A percentile compares a stretch with the other conserved stretches of the same genome.
Conservation (phyloP, 1,140 invertebrate species). For the Chironomus tepperi region DNA sequence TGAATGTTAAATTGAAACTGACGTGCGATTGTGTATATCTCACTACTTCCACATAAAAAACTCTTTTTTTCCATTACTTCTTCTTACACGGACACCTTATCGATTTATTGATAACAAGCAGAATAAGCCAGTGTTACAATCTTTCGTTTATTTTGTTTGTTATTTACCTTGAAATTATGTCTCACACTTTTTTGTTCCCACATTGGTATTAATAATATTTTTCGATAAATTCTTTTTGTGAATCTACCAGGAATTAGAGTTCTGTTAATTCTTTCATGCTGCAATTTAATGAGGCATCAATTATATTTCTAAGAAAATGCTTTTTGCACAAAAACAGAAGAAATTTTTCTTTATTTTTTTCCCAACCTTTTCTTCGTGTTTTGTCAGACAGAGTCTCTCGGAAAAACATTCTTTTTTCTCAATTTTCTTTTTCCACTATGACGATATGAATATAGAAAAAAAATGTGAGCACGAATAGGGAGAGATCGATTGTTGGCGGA, state of each 20-base stretch:
- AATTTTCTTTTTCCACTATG: not conserved
- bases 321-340: not conserved
- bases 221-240: no score
- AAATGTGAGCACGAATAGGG: not conserved
- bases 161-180: not conserved
- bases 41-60: not conserved
- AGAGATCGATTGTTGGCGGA: not conserved
- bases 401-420: not conserved
- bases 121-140: slow-evolving; percentile 2
- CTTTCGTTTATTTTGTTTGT: not conserved
- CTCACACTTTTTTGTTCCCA: not conserved
- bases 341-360: not conserved
- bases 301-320: no score
- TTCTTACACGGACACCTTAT: not conserved
- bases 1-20: slow-evolving; percentile 13
- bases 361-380: not conserved
- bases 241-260: no score
- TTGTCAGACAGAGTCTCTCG: not conserved
- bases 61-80: not conserved
- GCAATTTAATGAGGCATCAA: no score
- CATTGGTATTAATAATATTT: no score
- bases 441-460: not conserved
- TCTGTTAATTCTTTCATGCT: no score
- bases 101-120: slow-evolving; percentile 8
- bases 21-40: not conserved